Conservation (phyloP, 2,113 vertebrate genomes). For the Cyanoliseus patagonus region DNA sequence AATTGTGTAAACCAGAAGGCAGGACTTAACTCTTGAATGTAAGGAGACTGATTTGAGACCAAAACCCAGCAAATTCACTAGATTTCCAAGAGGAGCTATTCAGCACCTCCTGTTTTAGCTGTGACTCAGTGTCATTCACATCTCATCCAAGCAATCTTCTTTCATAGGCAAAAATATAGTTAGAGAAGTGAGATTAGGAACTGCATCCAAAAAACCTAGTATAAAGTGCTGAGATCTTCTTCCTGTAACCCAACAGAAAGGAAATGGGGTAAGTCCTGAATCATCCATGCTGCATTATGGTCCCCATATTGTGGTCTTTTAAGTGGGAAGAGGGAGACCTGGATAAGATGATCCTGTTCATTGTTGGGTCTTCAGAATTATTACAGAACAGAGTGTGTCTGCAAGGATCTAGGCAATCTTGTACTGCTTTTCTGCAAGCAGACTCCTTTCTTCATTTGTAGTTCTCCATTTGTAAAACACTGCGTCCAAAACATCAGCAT, state of each 20-base stretch:
- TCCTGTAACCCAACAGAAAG: not conserved
- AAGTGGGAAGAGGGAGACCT: not conserved
- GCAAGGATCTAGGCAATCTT: not conserved
- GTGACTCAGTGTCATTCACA: not conserved
- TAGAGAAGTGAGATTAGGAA: not conserved
- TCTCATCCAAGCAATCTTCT: not conserved
- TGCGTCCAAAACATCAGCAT: not conserved
- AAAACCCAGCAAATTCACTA: not conserved
- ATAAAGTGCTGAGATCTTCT: not conserved
- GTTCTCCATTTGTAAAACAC: not conserved
- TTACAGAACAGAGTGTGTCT: not conserved
- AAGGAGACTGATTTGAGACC: not conserved
- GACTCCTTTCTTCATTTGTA: not conserved
- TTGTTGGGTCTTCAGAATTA: not conserved
- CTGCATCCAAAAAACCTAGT: not conserved
- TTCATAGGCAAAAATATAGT: not conserved
- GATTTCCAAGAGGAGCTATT: not conserved
- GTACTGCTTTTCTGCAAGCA: not conserved
- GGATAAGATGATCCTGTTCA: not conserved
- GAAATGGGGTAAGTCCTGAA: not conserved
- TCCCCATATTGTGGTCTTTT: not conserved
- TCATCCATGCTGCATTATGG: not conserved
- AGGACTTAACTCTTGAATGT: conserved; percentile 1
- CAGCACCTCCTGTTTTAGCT: not conserved
- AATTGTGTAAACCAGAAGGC: not conserved